Evolutionary conservation across 1,140 invertebrate species (phyloP), one percentile per base, ranked within the genome.

Genomic region (Megalonaias nervosa): DNA sequence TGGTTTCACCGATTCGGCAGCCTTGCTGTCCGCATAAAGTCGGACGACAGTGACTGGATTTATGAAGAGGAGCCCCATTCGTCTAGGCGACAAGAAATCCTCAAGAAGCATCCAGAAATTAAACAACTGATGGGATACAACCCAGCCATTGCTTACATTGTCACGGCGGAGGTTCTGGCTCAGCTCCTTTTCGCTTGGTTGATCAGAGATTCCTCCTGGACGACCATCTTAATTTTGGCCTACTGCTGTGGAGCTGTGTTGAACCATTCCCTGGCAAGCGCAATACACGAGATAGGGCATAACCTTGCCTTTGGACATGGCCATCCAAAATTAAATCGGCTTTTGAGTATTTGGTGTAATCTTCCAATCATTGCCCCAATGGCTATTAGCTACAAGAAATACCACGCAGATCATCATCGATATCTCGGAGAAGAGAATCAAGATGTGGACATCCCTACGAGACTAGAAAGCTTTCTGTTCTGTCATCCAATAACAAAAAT

Each of bases 231-330:
- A 15, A 55, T 89, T 48, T 61, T 85, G 48, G 86, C 85, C 1
- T 91, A 91, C 73, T 84, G 84, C 57, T 78, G 90, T 57, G 86
- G 89, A 14, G 91, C 83, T 5, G 83, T 88, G 14, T 70, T 91
- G 5, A 91, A 91, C 71, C 90, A 91, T 79, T 91, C 90, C 0
- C 79, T 91, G 13, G 88, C 87, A 14, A 86, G 85, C 70, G 89
- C 89, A 61, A 87, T 91, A 21, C 90, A 91, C 67, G 91, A 91
- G 83, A 90, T 91, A 16, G 89, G 88, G 59, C 91, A 91, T 73
- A 91, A 91, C 74, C 79, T 90, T 59, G 90, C 90, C 0, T 91
- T 90, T 77, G 91, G 90, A 15, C 88, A 91, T 67, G 77, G 80
- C 15, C 68, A 82, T 59, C 88, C 88, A 15, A 75, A 75, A 56